phyloP scores from a whole-genome alignment of 2,888 invertebrate genomes.

The Cerastis leucographa region DNA sequence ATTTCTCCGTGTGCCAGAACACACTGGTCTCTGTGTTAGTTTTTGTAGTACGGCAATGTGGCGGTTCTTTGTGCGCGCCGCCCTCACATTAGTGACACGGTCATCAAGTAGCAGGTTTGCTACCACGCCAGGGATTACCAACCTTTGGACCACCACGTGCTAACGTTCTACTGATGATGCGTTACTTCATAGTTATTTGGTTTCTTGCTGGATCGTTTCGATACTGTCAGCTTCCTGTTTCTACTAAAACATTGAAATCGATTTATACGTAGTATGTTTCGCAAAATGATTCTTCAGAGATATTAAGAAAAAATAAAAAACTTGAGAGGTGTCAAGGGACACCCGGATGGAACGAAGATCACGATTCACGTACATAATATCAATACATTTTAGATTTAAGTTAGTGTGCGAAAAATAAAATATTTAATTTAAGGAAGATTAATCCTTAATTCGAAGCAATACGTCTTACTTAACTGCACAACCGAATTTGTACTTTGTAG shows the following conservation, averaged over 20 bases:
- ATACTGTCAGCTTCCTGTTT: neutral
- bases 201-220: neutral
- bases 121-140: slow-evolving; percentile 26
- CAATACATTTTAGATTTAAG: no score
- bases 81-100: slow-evolving; percentile 50
- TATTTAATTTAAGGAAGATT: no score
- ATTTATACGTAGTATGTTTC: neutral
- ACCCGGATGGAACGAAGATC: no score
- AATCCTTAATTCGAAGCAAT: no score
- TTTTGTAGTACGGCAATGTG: slow-evolving; percentile 39
- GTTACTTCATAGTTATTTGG: neutral
- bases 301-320: no score
- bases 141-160: slow-evolving; percentile 1
- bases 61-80: slow-evolving; percentile 57
- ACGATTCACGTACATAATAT: no score
- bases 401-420: no score
- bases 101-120: slow-evolving; percentile 53
- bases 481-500: no score
- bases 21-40: slow-evolving; percentile 14
- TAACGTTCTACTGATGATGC: neutral
- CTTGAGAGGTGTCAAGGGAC: no score
- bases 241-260: neutral
- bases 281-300: neutral
- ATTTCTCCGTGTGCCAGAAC: slow-evolving; percentile 18
- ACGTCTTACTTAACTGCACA: no score